These are phyloP conservation scores for Scaptodrosophila latifasciaeformis DNA, from an alignment of 2,888 invertebrate genomes.

Conservation along the genomic window DNA sequence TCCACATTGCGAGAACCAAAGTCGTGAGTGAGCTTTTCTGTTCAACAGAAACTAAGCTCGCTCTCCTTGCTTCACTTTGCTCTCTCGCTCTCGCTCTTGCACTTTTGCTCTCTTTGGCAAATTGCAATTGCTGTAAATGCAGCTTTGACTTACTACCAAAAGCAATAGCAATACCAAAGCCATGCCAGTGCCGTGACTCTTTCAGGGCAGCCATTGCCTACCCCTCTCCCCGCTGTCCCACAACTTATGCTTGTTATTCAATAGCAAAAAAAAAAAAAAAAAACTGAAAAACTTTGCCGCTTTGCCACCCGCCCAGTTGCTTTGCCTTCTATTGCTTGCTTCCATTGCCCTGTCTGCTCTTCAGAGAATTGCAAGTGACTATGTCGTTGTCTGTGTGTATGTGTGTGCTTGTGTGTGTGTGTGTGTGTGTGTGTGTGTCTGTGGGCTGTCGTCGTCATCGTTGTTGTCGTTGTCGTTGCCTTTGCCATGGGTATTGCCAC, in stretches of 20 bases:
- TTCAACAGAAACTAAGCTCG: no score
- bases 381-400: not conserved
- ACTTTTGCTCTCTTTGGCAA: slow-evolving; percentile 15
- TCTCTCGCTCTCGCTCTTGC: slow-evolving; percentile 15
- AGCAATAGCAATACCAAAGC: no score
- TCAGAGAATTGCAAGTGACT: not conserved
- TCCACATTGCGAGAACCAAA: not conserved
- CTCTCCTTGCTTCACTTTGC: slow-evolving; percentile 12
- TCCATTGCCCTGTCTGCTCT: not conserved
- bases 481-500: slow-evolving; percentile 67
- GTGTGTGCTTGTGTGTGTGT: not conserved
- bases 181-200: no score
- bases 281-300: not conserved
- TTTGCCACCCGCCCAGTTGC: no score
- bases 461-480: slow-evolving; percentile 45
- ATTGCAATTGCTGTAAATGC: slow-evolving; percentile 46
- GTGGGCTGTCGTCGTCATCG: slow-evolving; percentile 30
- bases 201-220: no score
- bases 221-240: no score
- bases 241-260: no score
- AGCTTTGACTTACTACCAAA: no score
- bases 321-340: no score
- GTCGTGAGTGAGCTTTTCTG: slow-evolving; percentile 3
- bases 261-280: not conserved
- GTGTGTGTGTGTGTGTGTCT: not conserved